phyloP scores from a whole-genome alignment of 1,140 invertebrate species.

The Sycobia sp. region DNA sequence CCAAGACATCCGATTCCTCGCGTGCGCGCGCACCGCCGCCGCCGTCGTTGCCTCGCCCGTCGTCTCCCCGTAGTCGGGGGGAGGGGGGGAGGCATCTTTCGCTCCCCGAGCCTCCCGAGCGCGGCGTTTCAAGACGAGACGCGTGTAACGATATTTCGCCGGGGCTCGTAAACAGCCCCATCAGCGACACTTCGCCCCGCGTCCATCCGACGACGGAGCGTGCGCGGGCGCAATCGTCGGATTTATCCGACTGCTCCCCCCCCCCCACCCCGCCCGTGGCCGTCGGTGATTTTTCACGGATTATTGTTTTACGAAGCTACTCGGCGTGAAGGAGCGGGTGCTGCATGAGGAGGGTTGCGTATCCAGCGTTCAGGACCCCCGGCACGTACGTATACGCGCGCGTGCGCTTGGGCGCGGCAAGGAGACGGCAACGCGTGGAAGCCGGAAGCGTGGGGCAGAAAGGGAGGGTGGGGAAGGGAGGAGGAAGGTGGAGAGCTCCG shows the following conservation, averaged over 20 bases:
- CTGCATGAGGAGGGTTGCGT: too few species aligned
- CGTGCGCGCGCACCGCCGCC: too few species aligned
- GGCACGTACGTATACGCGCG: conserved; percentile 36
- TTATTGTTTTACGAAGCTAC: conserved; percentile 49
- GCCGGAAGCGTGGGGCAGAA: too few species aligned
- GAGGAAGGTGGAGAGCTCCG: too few species aligned
- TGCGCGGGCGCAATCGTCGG: conserved; percentile 44
- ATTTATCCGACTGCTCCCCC: conserved; percentile 26
- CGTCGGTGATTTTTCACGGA: conserved; percentile 47
- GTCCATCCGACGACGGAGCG: neutral
- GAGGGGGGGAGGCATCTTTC: too few species aligned
- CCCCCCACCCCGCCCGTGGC: neutral
- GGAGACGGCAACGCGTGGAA: neutral
- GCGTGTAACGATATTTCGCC: conserved; percentile 14
- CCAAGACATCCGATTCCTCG: too few species aligned
- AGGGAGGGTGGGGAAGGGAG: too few species aligned
- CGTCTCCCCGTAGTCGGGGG: neutral
- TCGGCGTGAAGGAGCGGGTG: neutral
- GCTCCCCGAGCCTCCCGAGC: neutral
- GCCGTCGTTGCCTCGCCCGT: neutral
- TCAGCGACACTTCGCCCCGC: conserved; percentile 38
- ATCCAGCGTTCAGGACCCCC: conserved; percentile 37
- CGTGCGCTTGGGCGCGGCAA: neutral
- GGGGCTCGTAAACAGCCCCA: conserved; percentile 42
- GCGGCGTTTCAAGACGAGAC: too few species aligned